Evolutionary conservation across 92 coral and sea anemone genomes (phyloP).

Genomic region (Zoanthus gigantus): DNA sequence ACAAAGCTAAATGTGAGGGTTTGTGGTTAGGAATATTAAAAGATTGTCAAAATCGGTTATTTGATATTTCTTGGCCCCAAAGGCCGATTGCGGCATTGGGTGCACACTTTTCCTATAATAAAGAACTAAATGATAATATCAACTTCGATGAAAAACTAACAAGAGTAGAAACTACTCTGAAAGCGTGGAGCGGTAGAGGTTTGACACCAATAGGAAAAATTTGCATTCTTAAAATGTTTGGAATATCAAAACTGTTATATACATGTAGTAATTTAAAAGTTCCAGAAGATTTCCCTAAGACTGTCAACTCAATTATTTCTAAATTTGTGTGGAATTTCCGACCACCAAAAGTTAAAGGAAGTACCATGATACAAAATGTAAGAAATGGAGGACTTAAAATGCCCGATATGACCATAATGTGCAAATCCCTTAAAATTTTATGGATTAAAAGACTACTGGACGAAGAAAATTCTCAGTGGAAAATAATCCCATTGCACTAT

Average conservation of each 20-base stretch:
- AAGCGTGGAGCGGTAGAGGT: background rate
- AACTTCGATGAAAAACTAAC: slow-evolving; percentile 3
- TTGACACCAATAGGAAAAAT: background rate
- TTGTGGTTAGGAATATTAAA: slow-evolving; percentile 12
- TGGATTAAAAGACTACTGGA: slow-evolving; percentile 3
- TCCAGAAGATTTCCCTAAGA: slow-evolving; percentile 13
- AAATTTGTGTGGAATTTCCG: slow-evolving; percentile 8
- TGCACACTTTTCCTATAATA: slow-evolving; percentile 10
- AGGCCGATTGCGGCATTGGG: slow-evolving; percentile 19
- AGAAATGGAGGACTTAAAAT: slow-evolving; percentile 9
- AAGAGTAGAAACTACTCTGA: slow-evolving; percentile 9
- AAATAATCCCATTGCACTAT: background rate
- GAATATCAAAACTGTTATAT: background rate
- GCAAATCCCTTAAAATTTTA: slow-evolving; percentile 12
- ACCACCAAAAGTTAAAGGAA: background rate
- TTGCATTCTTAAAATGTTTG: background rate
- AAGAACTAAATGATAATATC: slow-evolving; percentile 31
- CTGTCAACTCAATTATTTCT: background rate
- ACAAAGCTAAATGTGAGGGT: background rate
- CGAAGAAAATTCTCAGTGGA: slow-evolving; percentile 24
- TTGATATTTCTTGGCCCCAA: slow-evolving; percentile 9
- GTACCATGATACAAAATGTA: background rate
- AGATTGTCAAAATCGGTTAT: background rate
- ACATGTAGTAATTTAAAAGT: slow-evolving; percentile 1
- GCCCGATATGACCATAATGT: slow-evolving; percentile 11